Percentiles rank a stretch among this genome's conserved stretches.
These are phyloP conservation scores for Ciconia stormi DNA, from an alignment of 2,113 vertebrate genomes.

Conservation along the genomic window DNA sequence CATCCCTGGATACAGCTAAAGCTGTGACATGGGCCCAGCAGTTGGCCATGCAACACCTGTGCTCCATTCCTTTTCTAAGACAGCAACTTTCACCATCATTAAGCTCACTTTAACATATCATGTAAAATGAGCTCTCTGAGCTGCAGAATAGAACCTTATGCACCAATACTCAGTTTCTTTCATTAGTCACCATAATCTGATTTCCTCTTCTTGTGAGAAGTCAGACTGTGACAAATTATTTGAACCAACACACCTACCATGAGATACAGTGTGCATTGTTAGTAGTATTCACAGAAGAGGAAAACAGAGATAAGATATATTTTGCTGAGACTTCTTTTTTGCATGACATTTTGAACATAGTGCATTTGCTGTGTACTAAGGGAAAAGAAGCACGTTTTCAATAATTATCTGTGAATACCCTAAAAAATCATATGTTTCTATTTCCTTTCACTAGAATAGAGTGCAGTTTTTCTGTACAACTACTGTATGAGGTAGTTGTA, in stretches of 20 bases:
- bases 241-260: neutral
- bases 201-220: neutral
- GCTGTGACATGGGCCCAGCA: neutral
- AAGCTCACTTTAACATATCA: neutral
- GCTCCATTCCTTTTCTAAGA: neutral
- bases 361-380: neutral
- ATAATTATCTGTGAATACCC: neutral
- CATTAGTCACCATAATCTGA: neutral
- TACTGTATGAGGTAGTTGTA: neutral
- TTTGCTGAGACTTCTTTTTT: neutral
- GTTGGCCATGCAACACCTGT: neutral
- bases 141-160: neutral
- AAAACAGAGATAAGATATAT: neutral
- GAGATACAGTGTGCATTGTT: neutral
- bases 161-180: neutral
- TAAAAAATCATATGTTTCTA: neutral
- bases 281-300: neutral
- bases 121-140: neutral
- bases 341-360: neutral
- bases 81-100: neutral
- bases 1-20: neutral
- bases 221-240: neutral
- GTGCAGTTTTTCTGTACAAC: neutral
- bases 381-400: neutral
- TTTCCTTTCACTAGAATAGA: neutral